phyloP scores from a whole-genome alignment of 2,113 vertebrate species.

The Procavia capensis region DNA sequence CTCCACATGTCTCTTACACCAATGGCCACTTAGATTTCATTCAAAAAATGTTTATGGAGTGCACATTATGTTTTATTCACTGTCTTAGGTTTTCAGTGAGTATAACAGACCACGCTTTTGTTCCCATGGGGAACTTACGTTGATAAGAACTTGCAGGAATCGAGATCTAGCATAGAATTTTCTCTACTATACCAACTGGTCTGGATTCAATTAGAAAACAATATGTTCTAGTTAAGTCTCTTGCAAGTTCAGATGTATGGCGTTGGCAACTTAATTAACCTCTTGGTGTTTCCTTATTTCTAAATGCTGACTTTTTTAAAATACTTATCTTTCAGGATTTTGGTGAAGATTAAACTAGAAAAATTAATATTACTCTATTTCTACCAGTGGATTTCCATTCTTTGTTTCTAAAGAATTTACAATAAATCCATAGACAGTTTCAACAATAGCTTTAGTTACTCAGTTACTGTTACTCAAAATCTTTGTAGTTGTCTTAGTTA shows the following conservation, averaged over 20 bases:
- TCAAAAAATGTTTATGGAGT: not conserved
- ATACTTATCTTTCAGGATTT: not conserved
- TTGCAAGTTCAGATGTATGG: too few relatives aligned
- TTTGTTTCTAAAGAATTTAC: not conserved
- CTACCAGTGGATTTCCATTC: not conserved
- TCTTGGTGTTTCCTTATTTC: not conserved
- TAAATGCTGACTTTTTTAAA: not conserved
- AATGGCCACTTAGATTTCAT: not conserved
- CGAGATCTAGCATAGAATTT: not conserved
- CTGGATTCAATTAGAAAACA: not conserved
- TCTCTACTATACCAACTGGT: not conserved
- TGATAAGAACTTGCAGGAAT: too few relatives aligned
- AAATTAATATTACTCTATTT: fast-evolving
- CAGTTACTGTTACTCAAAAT: not conserved
- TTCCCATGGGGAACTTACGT: not conserved
- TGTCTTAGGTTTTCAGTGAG: not conserved
- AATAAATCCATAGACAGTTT: not conserved
- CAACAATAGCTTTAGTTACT: not conserved
- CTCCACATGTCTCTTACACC: not conserved
- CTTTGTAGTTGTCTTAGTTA: not conserved
- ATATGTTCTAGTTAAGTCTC: not conserved
- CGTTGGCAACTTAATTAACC: not conserved
- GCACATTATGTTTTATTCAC: not conserved
- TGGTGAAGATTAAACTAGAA: not conserved
- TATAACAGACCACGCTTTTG: not conserved